These are phyloP conservation scores for Chloroclystis v-ata DNA, from an alignment of 2,888 invertebrate species.

Conservation along the genomic window DNA sequence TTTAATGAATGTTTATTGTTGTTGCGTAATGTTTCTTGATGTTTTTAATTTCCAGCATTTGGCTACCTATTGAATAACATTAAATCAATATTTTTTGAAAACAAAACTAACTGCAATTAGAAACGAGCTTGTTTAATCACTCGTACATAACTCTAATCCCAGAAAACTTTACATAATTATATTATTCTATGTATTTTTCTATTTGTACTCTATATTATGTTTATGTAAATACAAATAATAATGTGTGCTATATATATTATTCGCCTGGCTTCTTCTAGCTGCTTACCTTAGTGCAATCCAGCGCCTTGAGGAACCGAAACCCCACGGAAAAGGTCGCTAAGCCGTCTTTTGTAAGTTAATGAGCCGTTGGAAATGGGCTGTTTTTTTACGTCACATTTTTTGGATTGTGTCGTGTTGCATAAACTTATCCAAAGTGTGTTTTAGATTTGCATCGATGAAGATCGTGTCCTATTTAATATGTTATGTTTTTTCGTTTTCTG, in stretches of 20 bases:
- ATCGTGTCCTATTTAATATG: no score
- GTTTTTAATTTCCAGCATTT: no score
- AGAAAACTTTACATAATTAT: no score
- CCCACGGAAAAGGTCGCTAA: slow-evolving; percentile 40
- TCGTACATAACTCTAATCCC: slow-evolving; percentile 1
- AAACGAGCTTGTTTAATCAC: neutral
- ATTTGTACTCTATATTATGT: slow-evolving; percentile 10
- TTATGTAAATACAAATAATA: slow-evolving; percentile 34
- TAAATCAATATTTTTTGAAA: no score
- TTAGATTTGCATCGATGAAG: no score
- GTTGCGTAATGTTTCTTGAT: no score
- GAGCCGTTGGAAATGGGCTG: slow-evolving; percentile 12
- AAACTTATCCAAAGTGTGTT: neutral
- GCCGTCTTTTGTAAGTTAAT: slow-evolving; percentile 58
- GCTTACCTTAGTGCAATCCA: slow-evolving; percentile 61
- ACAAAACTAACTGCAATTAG: neutral
- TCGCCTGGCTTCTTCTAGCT: slow-evolving; percentile 55
- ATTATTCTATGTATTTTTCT: neutral
- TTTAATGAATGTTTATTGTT: no score
- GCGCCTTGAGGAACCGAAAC: slow-evolving; percentile 46
- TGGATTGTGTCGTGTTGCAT: slow-evolving; percentile 24
- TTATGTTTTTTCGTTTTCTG: no score
- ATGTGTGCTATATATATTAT: slow-evolving; percentile 45
- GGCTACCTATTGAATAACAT: no score
- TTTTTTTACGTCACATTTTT: slow-evolving; percentile 4